Base-by-base conservation (phyloP, 2,113 vertebrate genomes). In the Trichomycterus rosablanca region DNA sequence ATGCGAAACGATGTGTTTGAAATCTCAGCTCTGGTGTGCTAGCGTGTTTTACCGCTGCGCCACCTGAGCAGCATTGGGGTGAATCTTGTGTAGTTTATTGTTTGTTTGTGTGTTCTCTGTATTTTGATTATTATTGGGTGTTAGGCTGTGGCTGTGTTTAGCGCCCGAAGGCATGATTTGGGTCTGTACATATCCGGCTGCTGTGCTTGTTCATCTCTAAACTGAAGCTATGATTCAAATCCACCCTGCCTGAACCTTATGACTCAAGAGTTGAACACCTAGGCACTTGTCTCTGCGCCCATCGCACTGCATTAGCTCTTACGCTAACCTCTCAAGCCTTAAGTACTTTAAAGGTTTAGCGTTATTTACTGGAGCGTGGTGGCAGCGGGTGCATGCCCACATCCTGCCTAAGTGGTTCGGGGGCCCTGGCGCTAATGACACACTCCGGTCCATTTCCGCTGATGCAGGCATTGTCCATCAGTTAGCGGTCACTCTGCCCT, bases 381-480 rank as follows among this genome's bases (percentile, higher is more conserved):
- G 51, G 28, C 44, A 22, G 49, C 24, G 40, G 28, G 23, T 12
- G 40, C 53, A 15, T 39, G 37, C 58, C 67, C 63, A 66, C 63
- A 70, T 70, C 72, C 62, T 44, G 63, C 56, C 62, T 73, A 73
- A 73, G 59, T 74, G 67, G 59, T 67, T 59, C 46, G 53, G 48
- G 53, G 48, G 35, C 58, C 44, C 46, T 62, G 51, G 39, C 48
- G 23, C 61, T 70, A 74, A 74, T 59, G 63, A 63, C 42, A 74
- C 55, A 53, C 66, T 74, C 78, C 46, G 74, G 75, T 81, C 83
- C 81, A 84, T 81, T 85, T 84, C 82, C 81, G 78, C 79, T 81
- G 83, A 83, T 76, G 68, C 64, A 69, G 68, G 68, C 73, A 58
- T 60, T 57, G 58, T 54, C 68, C 74, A 76, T 78, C 77, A 81